These are phyloP conservation scores for Xanthorhoe spadicearia DNA, from an alignment of 2,888 invertebrate genomes.

Conservation along the genomic window DNA sequence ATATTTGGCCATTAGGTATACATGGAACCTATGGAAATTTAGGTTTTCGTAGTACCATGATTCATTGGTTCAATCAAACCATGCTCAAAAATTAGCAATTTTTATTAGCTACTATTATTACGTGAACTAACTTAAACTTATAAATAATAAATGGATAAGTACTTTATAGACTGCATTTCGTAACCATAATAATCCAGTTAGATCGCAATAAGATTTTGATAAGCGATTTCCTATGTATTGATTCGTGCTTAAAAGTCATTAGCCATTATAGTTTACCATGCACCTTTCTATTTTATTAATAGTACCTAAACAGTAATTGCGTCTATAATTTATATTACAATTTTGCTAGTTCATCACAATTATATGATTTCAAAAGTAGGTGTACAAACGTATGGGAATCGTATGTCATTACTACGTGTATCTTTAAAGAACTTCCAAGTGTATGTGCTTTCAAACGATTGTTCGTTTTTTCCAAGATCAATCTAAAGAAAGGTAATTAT, in stretches of 20 bases:
- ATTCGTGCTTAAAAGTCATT: not conserved
- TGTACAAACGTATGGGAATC: constrained; percentile 38
- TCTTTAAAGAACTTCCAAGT: constrained; percentile 16
- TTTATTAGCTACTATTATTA: not conserved
- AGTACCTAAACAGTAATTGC: no score
- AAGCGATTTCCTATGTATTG: not conserved
- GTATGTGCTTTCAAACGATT: constrained; percentile 63
- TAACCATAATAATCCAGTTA: not conserved
- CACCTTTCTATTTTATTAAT: not conserved
- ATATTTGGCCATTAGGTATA: no score
- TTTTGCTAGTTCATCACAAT: not conserved
- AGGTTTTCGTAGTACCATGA: no score
- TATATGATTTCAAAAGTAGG: not conserved
- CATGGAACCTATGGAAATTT: no score
- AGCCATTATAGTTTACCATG: not conserved
- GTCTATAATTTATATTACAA: no score
- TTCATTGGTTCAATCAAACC: no score
- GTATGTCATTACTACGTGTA: constrained; percentile 18
- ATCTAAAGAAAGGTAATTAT: constrained; percentile 68
- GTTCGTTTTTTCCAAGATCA: constrained; percentile 61
- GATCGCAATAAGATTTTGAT: not conserved
- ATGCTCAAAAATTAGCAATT: no score
- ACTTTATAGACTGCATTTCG: constrained; percentile 9
- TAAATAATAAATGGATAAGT: constrained; percentile 17
- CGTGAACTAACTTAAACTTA: constrained; percentile 8